Evolutionary conservation across 2,797 vertebrate genomes (phyloP), one percentile per base, ranked within the genome.

Genomic region (Bothrops alternatus): DNA sequence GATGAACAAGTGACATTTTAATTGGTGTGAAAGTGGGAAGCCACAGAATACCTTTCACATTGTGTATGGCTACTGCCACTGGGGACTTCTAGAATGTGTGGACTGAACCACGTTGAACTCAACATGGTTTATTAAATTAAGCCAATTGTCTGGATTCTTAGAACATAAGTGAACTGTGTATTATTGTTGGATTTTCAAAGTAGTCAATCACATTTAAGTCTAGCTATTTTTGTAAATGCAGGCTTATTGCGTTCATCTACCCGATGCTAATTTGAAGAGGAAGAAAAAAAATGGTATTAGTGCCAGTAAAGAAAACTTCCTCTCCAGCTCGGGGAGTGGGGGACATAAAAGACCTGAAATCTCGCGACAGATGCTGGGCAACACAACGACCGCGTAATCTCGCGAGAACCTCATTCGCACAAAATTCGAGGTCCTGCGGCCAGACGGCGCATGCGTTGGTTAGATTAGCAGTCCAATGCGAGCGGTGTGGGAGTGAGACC

Each of bases 381-480:
- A 10, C 0, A 1, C 6, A 6, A 82, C 2, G 20, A 10, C 2
- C 18, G 5, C 1, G 25, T 13, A 16, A 2, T 91, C 86, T n/a
- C 86, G 90, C 61, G 82, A 63, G 26, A 20, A 12, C 4, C 89
- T 26, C 90, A 78, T 93, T 90, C 92, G 89, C 47, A n/a, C 1
- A 20, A 8, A 47, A 3, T 82, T 82, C 37, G 73, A 82, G 73
- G 73, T 47, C 4, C 32, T 23, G 23, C 25, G 4, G 69, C 7
- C n/a, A 25, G 32, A 1, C 90, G 26, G 16, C 86, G 91, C 91
- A 92, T 92, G 91, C 91, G 88, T 26, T 13, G 10, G 23, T 37
- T 11, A 47, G 92, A 42, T 91, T 88, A 88, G 90, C 86, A 86
- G 90, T 88, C 53, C 37, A 10, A 26, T 1, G 4, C 61, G 55